Percentiles rank a stretch among this genome's conserved stretches.
These are phyloP conservation scores for Pristionchus maxplancki DNA, from an alignment of 2,888 invertebrate genomes.

Conservation along the genomic window DNA sequence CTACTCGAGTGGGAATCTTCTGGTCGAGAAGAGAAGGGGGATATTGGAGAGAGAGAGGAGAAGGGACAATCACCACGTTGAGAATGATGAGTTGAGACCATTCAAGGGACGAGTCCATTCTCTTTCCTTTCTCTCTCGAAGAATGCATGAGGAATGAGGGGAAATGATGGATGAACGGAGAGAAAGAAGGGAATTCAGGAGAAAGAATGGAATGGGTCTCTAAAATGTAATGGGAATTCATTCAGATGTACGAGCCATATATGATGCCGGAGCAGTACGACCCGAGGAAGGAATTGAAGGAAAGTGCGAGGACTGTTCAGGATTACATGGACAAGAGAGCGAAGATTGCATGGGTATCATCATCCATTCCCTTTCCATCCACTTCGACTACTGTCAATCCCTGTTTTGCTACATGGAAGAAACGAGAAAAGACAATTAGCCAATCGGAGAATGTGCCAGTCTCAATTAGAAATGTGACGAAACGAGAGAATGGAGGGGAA, in stretches of 20 bases:
- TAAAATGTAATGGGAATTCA: background rate
- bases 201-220: background rate
- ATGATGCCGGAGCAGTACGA: slow-evolving; percentile 74
- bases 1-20: slow-evolving; percentile 13
- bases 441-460: background rate
- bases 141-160: background rate
- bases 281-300: slow-evolving; percentile 70
- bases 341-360: slow-evolving; percentile 72
- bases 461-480: background rate
- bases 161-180: slow-evolving; percentile 13
- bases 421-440: background rate
- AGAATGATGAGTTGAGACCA: background rate
- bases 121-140: background rate
- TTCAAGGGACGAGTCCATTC: background rate
- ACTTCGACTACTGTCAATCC: background rate
- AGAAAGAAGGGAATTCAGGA: background rate
- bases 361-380: background rate
- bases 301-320: slow-evolving; percentile 71
- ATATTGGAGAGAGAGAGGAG: background rate
- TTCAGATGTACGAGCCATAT: slow-evolving; percentile 64
- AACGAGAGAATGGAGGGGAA: background rate
- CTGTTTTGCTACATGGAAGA: background rate
- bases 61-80: background rate
- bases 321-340: slow-evolving; percentile 70
- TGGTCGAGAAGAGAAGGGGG: background rate